Evolutionary conservation across 2,888 invertebrate species (phyloP).

Genomic region (Epiblema foenella): DNA sequence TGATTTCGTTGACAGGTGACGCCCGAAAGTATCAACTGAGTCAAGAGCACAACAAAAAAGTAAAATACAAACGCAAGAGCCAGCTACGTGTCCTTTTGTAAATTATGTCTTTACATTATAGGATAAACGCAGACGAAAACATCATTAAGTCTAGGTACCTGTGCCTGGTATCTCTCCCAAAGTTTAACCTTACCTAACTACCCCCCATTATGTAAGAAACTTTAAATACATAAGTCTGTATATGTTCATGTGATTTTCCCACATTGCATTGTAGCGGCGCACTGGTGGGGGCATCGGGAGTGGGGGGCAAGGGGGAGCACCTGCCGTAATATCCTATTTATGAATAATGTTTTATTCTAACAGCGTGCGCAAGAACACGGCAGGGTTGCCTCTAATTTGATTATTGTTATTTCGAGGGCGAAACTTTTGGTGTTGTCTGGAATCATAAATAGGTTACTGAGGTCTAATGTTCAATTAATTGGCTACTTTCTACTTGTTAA

Average conservation of each 20-base stretch:
- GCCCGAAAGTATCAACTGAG: not conserved
- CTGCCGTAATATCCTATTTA: conserved; percentile 83
- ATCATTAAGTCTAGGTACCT: not conserved
- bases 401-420: conserved; percentile 38
- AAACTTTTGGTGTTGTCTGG: conserved; percentile 27
- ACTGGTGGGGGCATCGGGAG: conserved; percentile 45
- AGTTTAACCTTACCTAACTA: conserved; percentile 18
- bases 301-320: conserved; percentile 54
- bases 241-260: conserved; percentile 45
- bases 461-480: not conserved
- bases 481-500: not conserved
- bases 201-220: conserved; percentile 32
- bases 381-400: conserved; percentile 57
- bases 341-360: conserved; percentile 85
- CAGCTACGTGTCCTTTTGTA: not conserved
- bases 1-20: not conserved
- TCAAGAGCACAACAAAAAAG: not conserved
- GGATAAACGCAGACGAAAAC: not conserved
- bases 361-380: conserved; percentile 68
- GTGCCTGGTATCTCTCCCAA: not conserved
- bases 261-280: conserved; percentile 48
- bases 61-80: not conserved
- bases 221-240: conserved; percentile 42
- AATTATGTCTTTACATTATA: not conserved
- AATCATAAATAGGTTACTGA: conserved; percentile 24